These are phyloP conservation scores for Orthosia gracilis DNA, from an alignment of 2,888 invertebrate genomes.

Conservation along the genomic window DNA sequence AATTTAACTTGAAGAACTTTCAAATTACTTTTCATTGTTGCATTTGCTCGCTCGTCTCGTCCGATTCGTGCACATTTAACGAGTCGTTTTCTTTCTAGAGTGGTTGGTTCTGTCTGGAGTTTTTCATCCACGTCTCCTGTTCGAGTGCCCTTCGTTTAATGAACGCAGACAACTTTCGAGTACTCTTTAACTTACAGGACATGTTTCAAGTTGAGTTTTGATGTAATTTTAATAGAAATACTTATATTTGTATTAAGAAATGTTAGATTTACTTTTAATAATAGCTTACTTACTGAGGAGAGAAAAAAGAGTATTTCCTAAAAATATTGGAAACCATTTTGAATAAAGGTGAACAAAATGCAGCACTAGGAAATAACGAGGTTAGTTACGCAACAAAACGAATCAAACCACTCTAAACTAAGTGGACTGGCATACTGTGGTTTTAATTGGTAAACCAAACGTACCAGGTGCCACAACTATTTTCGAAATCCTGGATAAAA, in stretches of 20 bases:
- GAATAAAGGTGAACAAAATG: neutral
- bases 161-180: slow-evolving; percentile 62
- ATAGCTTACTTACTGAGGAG: neutral
- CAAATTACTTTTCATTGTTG: slow-evolving; percentile 44
- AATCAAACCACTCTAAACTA: slow-evolving; percentile 18
- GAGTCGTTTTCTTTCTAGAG: slow-evolving; percentile 42
- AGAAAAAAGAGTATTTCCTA: neutral
- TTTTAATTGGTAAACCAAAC: neutral
- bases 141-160: slow-evolving; percentile 64
- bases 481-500: neutral
- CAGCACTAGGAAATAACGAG: neutral
- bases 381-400: slow-evolving; percentile 21
- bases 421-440: neutral
- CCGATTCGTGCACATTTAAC: slow-evolving; percentile 45
- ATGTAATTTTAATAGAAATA: slow-evolving; percentile 29
- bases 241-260: slow-evolving; percentile 7
- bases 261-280: neutral
- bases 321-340: neutral
- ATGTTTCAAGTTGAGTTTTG: slow-evolving; percentile 29
- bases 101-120: slow-evolving; percentile 51
- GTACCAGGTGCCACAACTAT: neutral
- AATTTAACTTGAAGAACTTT: slow-evolving; percentile 9
- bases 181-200: slow-evolving; percentile 42
- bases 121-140: slow-evolving; percentile 55
- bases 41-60: slow-evolving; percentile 24